Conservation (phyloP, 1,140 invertebrate genomes). For the Bombus consobrinus region DNA sequence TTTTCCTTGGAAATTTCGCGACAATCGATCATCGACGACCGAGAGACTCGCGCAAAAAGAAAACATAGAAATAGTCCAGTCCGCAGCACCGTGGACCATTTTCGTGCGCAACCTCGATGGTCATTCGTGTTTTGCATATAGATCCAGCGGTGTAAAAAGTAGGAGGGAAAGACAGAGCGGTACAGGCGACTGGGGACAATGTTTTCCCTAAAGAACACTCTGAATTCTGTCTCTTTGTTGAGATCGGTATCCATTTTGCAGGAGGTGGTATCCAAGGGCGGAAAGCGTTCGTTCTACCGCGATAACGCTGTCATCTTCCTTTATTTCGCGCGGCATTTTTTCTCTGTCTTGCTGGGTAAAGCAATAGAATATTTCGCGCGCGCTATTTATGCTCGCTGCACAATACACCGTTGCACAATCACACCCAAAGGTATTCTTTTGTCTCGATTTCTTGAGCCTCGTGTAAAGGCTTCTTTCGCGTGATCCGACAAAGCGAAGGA, state of each 20-base stretch:
- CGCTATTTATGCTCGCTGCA: too few relatives aligned
- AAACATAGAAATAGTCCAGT: too few relatives aligned
- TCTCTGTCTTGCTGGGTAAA: background rate
- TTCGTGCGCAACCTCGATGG: background rate
- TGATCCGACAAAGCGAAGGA: too few relatives aligned
- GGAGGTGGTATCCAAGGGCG: background rate
- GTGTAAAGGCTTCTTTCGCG: too few relatives aligned
- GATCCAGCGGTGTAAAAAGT: background rate
- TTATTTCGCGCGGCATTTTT: conserved; percentile 11
- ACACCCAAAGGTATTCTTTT: too few relatives aligned
- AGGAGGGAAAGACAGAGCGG: background rate
- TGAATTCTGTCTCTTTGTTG: background rate
- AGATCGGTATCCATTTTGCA: background rate
- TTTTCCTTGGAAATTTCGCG: background rate
- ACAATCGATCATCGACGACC: background rate
- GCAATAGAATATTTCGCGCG: background rate
- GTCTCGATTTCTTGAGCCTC: too few relatives aligned
- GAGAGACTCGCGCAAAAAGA: too few relatives aligned
- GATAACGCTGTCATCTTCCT: background rate
- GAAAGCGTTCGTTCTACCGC: conserved; percentile 2
- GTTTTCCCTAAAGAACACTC: background rate
- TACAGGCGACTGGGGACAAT: background rate
- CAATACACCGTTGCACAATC: too few relatives aligned
- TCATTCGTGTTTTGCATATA: background rate
- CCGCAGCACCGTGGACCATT: too few relatives aligned